These are phyloP conservation scores for Iphiclides podalirius DNA, from an alignment of 2,888 invertebrate species.

Conservation along the genomic window DNA sequence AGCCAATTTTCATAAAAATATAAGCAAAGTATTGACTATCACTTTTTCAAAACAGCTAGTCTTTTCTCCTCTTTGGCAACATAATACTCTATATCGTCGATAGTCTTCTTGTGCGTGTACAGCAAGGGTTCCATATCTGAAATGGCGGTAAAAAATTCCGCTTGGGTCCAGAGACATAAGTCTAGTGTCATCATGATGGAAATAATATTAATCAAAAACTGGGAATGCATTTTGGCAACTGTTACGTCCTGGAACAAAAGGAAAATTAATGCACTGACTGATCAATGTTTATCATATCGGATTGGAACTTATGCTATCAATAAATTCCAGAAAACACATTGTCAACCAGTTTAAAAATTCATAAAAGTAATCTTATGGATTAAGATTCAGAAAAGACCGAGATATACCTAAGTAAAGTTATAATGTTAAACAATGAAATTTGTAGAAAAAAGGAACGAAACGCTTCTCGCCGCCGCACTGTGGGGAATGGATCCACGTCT, in stretches of 20 bases:
- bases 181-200: neutral
- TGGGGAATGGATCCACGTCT: no score
- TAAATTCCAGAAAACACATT: no score
- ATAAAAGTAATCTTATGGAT: no score
- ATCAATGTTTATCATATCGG: neutral
- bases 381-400: no score
- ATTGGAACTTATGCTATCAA: no score
- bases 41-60: slow-evolving; percentile 88
- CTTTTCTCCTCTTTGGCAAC: slow-evolving; percentile 91
- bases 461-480: no score
- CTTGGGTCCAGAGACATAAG: slow-evolving; percentile 39
- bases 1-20: no score
- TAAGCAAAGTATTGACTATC: slow-evolving; percentile 40
- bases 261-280: neutral
- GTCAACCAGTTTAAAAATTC: no score
- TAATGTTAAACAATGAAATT: no score
- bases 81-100: slow-evolving; percentile 91
- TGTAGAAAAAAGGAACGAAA: no score
- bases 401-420: no score
- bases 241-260: neutral
- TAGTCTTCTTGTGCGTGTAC: slow-evolving; percentile 93
- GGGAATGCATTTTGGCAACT: neutral
- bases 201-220: neutral
- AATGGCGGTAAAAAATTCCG: slow-evolving; percentile 95
- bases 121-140: slow-evolving; percentile 95